Evolutionary conservation across 2,113 vertebrate genomes (phyloP), one percentile per base, ranked within the genome.

Genomic region (Thomomys bottae): DNA sequence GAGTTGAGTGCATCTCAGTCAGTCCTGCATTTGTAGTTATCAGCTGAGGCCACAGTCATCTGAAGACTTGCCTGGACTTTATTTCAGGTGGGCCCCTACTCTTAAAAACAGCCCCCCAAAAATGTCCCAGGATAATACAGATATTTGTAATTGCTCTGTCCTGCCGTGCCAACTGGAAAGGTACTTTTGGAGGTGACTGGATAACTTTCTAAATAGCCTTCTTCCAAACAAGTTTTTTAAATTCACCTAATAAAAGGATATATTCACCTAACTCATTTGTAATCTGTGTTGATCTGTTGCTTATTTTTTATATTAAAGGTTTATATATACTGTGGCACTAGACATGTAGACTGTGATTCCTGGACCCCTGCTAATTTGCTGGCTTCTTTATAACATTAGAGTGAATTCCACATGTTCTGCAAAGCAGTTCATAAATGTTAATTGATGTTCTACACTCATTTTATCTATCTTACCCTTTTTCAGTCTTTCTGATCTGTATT

Each of bases 401-500:
- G 84, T 87, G 75, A 80, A 45, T 85, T 81, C 45, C 32, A 83
- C 64, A 66, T 18, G 61, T 75, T 85, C 70, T 89, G 6, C 36
- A 71, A 54, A 77, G 40, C 88, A 80, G 81, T 92, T 87, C 83
- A 49, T 94, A 90, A 83, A 83, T 92, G 49, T 91, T 91, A 42
- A 49, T 57, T 93, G 49, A 91, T 94, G 32, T 79, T 78, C 54
- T 90, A 72, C 24, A 91, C 11, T 81, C 72, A 92, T 9, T 81
- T 95, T 28, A 83, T 59, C 40, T 61, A 24, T 6, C 23, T 88
- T 90, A 63, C 21, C 88, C 76, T 84, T 77, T 73, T 76, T 87
- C 85, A 78, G 12, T 91, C 87, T 91, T 67, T 92, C 81, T 97
- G 64, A 97, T 89, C 38, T 81, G 0, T 95, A 42, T 95, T 67